Conservation (phyloP, 2,888 invertebrate species). For the Teinopalpus imperialis region DNA sequence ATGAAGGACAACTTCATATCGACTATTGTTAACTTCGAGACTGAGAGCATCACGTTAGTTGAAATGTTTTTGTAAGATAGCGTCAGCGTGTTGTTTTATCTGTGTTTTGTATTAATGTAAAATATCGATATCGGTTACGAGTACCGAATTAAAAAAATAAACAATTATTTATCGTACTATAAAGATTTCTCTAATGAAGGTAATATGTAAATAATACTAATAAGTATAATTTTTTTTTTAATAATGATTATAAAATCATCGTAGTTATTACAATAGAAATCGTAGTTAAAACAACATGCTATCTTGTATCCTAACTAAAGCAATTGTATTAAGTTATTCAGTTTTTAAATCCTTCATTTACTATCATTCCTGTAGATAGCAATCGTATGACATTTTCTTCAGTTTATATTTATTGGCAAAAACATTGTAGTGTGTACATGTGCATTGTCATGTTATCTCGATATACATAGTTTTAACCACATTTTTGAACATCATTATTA, state of each 20-base stretch:
- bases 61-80: constrained; percentile 33
- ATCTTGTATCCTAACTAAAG: constrained; percentile 12
- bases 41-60: constrained; percentile 94
- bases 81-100: constrained; percentile 38
- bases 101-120: no score
- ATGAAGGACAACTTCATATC: constrained; percentile 98
- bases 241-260: no score
- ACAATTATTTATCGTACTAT: no score
- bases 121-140: no score
- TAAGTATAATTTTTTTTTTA: no score
- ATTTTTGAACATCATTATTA: constrained; percentile 38
- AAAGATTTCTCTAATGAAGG: no score
- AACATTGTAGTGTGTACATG: constrained; percentile 54
- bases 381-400: constrained; percentile 36
- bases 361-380: constrained; percentile 36
- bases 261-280: no score
- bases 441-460: constrained; percentile 40
- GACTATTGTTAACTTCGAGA: constrained; percentile 96
- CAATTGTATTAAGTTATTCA: not conserved
- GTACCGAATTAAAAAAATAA: no score
- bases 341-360: constrained; percentile 5
- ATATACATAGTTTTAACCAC: constrained; percentile 31
- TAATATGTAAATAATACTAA: no score
- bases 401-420: constrained; percentile 76
- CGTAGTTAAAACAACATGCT: constrained; percentile 25